Conservation (phyloP, 2,797 vertebrate genomes). For the Liparis tanakae region DNA sequence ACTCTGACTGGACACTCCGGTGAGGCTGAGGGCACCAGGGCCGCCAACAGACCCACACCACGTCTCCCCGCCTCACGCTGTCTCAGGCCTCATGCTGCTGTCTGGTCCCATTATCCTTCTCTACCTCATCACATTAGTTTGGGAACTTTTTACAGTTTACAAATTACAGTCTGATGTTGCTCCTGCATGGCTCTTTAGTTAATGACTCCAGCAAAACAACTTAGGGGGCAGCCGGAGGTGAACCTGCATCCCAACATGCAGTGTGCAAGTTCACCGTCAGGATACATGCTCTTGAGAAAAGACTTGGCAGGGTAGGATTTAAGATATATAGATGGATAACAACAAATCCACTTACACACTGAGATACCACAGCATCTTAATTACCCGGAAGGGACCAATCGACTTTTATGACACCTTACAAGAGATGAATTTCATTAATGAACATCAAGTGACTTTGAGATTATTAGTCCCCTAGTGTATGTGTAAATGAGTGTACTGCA, state of each 20-base stretch:
- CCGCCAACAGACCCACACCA: not conserved
- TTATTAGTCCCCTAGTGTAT: conserved; percentile 44
- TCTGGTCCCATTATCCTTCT: not conserved
- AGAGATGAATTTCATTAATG: conserved; percentile 50
- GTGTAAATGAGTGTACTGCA: conserved; percentile 10
- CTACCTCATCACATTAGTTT: not conserved
- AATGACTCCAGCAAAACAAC: not conserved
- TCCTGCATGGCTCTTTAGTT: not conserved
- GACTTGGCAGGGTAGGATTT: not conserved
- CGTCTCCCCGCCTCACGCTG: not conserved
- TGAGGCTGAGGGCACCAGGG: not conserved
- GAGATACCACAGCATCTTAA: conserved; percentile 19
- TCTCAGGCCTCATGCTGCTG: not conserved
- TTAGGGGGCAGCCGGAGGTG: not conserved
- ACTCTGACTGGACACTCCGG: conserved; percentile 9
- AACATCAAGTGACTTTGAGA: conserved; percentile 57
- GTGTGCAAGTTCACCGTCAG: conserved; percentile 3
- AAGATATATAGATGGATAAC: conserved; percentile 20
- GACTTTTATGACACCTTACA: conserved; percentile 49
- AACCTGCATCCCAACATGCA: not conserved
- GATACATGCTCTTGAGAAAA: not conserved
- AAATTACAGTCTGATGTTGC: not conserved
- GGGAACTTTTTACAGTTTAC: conserved; percentile 1
- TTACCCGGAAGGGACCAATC: conserved; percentile 35
- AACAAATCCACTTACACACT: conserved; percentile 25